Evolutionary conservation across 2,113 vertebrate species (phyloP).

Genomic region (Gyps fulvus): DNA sequence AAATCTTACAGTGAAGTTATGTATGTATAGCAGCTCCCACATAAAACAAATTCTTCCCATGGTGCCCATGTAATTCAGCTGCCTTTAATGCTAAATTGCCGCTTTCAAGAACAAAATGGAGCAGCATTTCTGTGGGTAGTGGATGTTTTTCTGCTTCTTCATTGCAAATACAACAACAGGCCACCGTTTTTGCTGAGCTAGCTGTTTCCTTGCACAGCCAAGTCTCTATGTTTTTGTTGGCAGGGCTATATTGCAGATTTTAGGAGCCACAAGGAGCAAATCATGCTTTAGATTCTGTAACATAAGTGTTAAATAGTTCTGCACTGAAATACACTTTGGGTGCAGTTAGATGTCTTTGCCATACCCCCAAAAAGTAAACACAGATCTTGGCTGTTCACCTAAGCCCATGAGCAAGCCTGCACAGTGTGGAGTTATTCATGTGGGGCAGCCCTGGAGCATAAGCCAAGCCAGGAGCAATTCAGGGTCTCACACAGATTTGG

Average conservation of each 20-base stretch:
- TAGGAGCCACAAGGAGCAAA: conserved; percentile 38
- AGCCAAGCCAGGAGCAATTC: neutral
- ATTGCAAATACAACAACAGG: conserved; percentile 11
- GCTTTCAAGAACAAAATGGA: conserved; percentile 33
- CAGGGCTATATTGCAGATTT: conserved; percentile 14
- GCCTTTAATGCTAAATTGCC: conserved; percentile 42
- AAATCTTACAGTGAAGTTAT: neutral
- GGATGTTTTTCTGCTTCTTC: conserved; percentile 28
- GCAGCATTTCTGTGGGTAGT: conserved; percentile 43
- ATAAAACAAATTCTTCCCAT: conserved; percentile 26
- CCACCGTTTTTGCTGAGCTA: conserved; percentile 37
- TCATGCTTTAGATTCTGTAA: conserved; percentile 7
- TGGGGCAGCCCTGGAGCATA: neutral
- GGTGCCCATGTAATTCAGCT: conserved; percentile 22
- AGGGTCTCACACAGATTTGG: neutral
- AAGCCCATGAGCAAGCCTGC: neutral
- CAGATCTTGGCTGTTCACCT: neutral
- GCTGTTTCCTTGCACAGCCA: conserved; percentile 25
- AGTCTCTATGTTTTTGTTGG: conserved; percentile 52
- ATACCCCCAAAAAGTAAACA: conserved; percentile 4
- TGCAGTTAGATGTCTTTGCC: conserved; percentile 3
- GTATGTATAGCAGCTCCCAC: neutral
- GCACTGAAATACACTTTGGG: conserved; percentile 7
- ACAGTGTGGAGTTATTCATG: neutral
- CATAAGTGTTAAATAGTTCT: conserved; percentile 24